Evolutionary conservation across 2,888 invertebrate species (phyloP), one percentile per base, ranked within the genome.

Genomic region (Cryptosula pallasiana): DNA sequence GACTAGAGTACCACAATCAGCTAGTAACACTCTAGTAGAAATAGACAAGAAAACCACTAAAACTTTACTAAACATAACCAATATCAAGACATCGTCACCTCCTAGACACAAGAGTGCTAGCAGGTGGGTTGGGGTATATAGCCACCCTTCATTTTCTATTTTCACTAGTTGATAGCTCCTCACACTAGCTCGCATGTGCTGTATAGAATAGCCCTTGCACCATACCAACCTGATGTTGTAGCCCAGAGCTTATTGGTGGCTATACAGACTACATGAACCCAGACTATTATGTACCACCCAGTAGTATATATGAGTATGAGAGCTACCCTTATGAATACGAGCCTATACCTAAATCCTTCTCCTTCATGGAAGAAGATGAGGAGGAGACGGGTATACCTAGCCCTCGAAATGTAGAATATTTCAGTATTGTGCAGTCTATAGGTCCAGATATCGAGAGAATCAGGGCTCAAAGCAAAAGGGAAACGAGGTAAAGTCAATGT

Each of bases 271-370:
- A 32, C n/a, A 9, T 63, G 32, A 9, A 63, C 27, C 32, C 32
- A 9, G 32, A 63, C 32, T 27, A 63, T 27, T 9, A 13, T 13
- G 27, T 63, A 34, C 27, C 63, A 27, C 63, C 63, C 32, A 63
- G 32, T n/a, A 63, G 32, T 34, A 32, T 63, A 63, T 63, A 63
- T 27, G 63, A 63, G 63, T 63, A 63, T 32, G 27, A 63, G 20
- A 63, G 63, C 32, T 63, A 63, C n/a, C 63, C 63, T 2, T 63
- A 63, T 63, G 63, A 63, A 27, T 13, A 63, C 34, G 63, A 63
- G 32, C 63, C 63, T 63, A 9, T 63, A 13, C 63, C 63, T 16
- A 63, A 63, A 63, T 63, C 63, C 9, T 63, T 25, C 32, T 27
- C 63, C 13, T 63, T 63, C 32, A 63, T 63, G 63, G 63, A 27